Conservation (phyloP, 2,888 invertebrate species). For the Physocephala rufipes region DNA sequence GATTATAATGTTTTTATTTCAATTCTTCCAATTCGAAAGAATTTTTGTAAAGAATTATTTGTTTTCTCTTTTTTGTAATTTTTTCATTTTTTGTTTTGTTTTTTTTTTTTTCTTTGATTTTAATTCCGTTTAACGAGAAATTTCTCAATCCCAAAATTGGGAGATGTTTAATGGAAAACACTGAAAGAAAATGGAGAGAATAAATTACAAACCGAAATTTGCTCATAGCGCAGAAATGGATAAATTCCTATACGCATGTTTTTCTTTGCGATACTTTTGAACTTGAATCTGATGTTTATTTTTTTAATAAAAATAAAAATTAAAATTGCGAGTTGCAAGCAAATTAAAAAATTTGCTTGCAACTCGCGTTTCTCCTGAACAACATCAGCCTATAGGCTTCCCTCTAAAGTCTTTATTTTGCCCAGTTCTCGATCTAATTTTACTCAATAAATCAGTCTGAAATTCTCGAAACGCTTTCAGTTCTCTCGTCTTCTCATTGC, state of each 20-base stretch:
- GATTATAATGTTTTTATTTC: no score
- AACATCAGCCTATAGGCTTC: background rate
- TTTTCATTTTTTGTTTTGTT: no score
- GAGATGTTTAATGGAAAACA: no score
- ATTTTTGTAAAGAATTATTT: no score
- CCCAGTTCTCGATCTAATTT: no score
- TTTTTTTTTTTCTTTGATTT: no score
- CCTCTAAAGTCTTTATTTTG: no score
- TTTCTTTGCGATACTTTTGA: slow-evolving; percentile 35
- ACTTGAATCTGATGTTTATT: background rate
- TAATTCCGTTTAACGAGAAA: no score
- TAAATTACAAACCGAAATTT: background rate
- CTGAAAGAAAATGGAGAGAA: no score
- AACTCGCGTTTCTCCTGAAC: background rate
- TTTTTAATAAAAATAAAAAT: background rate
- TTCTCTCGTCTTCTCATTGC: background rate
- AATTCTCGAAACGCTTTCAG: background rate
- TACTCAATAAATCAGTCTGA: background rate
- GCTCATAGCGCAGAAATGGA: slow-evolving; percentile 46
- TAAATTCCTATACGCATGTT: slow-evolving; percentile 52
- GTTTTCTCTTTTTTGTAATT: no score
- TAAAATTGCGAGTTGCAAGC: background rate
- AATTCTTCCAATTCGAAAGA: no score
- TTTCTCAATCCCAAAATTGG: no score
- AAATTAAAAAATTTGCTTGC: background rate